Conservation (phyloP, 2,888 invertebrate species). For the Subacronicta megacephala region DNA sequence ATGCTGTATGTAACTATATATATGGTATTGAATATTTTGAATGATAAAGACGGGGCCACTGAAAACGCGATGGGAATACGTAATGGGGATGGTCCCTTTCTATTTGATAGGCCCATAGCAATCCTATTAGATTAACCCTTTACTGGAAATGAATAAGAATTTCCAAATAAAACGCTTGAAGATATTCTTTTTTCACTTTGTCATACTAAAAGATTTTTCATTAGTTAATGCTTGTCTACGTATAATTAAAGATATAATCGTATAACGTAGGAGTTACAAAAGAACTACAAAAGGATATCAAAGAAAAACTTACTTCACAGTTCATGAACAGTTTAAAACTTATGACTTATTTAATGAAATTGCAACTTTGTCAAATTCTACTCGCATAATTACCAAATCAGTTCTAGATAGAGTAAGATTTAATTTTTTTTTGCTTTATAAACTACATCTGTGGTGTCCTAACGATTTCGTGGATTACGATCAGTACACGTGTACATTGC, state of each 20-base stretch:
- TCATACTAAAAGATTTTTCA: conserved; percentile 16
- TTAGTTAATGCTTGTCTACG: conserved; percentile 13
- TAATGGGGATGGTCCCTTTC: conserved; percentile 26
- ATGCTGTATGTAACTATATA: conserved; percentile 36
- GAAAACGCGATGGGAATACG: conserved; percentile 34
- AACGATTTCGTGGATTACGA: too few relatives aligned
- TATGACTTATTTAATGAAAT: too few relatives aligned
- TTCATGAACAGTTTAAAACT: too few relatives aligned
- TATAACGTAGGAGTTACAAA: too few relatives aligned
- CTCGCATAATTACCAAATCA: too few relatives aligned
- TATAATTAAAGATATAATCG: conserved; percentile 19
- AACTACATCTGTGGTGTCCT: too few relatives aligned
- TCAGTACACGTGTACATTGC: too few relatives aligned
- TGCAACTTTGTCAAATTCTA: too few relatives aligned
- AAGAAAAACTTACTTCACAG: too few relatives aligned
- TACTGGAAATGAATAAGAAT: conserved; percentile 10
- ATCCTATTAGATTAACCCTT: conserved; percentile 25
- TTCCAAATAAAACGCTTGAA: neutral
- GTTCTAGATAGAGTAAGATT: too few relatives aligned
- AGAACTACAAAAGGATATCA: too few relatives aligned
- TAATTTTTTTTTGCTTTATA: too few relatives aligned
- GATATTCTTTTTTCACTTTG: conserved; percentile 1
- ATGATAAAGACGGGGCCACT: conserved; percentile 23
- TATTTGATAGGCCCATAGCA: conserved; percentile 22
- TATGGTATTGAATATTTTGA: conserved; percentile 54